Base-by-base conservation (phyloP, 2,888 invertebrate species). In the Myopa testacea region DNA sequence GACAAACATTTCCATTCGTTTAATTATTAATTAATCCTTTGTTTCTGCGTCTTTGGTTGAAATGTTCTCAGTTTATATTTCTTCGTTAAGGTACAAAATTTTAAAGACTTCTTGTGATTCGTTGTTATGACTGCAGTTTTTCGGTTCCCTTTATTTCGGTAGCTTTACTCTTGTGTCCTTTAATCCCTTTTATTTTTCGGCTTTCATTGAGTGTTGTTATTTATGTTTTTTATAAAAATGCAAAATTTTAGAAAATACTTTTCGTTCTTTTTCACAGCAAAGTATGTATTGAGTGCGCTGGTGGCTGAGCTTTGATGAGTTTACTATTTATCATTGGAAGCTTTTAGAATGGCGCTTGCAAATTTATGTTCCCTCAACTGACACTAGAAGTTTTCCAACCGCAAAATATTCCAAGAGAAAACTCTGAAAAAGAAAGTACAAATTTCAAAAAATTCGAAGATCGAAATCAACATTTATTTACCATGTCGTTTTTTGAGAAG, bases 141-240 rank as follows among this genome's bases (percentile, higher is more conserved):
- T 12, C 19, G 52, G 16, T 58, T 40, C 4, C 5, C 26, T 67
- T 38, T 69, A 70, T 67, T 76, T 79, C 45, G 52, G 63, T 38
- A 74, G 58, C 78, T 76, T 77, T 26, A 6, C 60, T 74, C 70
- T 50, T 67, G 38, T 19, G 26, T 38, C 38, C 65, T 19, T 58
- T 60, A 38, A 52, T 69, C n/a, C 45, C 26, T 12, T 69, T n/a
- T 3, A 45, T 55, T 55, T 70, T 45, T 73, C 50, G 45, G n/a
- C 26, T 73, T 63, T 50, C 14, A 8, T 52, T 45, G 26, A n/a
- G 14, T 63, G 26, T 74, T 63, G 14, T 65, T 68, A 37, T 34
- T 58, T 40, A 14, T 58, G 50, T 26, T 60, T 67, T 40, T 55
- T 75, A 75, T 75, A 75, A 75, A 75, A 75, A 68, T 75, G 45